Base-by-base conservation (phyloP, 2,113 vertebrate species). In the Pseudorectes ferrugineus region DNA sequence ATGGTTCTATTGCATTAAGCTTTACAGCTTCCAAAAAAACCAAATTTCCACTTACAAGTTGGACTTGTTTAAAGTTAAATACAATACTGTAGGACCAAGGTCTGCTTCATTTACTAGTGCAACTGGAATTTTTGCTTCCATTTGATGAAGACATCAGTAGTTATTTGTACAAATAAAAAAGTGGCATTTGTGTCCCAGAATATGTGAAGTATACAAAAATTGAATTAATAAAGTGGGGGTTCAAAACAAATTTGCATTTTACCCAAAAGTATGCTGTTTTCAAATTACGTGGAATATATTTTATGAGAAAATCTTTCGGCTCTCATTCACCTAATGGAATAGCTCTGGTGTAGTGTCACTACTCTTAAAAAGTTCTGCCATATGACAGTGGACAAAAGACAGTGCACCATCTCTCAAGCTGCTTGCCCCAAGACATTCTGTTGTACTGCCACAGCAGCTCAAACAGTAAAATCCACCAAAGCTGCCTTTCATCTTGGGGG, bases 401-500 rank as follows among this genome's bases (percentile, higher is more conserved):
- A 63, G 35, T 22, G 26, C 55, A 48, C 75, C 43, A 33, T 88
- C 67, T 72, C 66, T 77, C 40, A 14, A 38, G 74, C 59, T 74
- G 55, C 51, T 90, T 86, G 68, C 85, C 82, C 57, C 46, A 74
- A 88, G 85, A 85, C 52, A 82, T 93, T 83, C 65, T 88, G 43
- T 46, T 72, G 2, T 58, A 45, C 24, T 92, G 42, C 43, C 70
- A 52, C 82, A 88, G 77, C 57, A 85, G 58, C 5, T 73, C 85
- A 96, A 95, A 91, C 86, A 97, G 88, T 63, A 77, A 75, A 71
- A 61, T 86, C 94, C 71, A 94, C 96, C 88, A 94, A 96, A 96
- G 79, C 85, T 83, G 75, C 82, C 70, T 96, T 96, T 91, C 52
- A 94, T 93, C 49, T 62, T 25, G 1, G 74, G 61, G 88, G 87